These are phyloP conservation scores for Diarsia rubi DNA, from an alignment of 2,888 invertebrate genomes.

Conservation along the genomic window DNA sequence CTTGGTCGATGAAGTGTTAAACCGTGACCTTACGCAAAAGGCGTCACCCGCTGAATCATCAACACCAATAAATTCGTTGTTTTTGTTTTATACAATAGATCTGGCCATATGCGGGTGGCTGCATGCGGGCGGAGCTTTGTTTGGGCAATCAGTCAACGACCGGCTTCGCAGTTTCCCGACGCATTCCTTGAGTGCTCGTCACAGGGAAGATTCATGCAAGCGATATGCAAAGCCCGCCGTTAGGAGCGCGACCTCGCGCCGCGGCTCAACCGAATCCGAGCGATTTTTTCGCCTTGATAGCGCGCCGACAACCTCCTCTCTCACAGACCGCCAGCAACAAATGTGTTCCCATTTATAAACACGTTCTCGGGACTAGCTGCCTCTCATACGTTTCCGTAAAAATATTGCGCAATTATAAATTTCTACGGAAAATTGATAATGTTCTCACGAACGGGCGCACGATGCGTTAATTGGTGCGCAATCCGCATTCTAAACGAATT, in stretches of 20 bases:
- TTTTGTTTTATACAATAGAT: slow-evolving; percentile 76
- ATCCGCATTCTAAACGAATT: slow-evolving; percentile 74
- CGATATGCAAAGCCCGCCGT: slow-evolving; percentile 81
- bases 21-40: slow-evolving; percentile 85
- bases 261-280: slow-evolving; percentile 66
- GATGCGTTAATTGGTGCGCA: slow-evolving; percentile 76
- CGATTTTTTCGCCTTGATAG: slow-evolving; percentile 71
- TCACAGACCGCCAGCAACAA: slow-evolving; percentile 34
- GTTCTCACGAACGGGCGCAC: slow-evolving; percentile 70
- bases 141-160: slow-evolving; percentile 84
- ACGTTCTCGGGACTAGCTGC: slow-evolving; percentile 63
- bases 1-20: slow-evolving; percentile 77
- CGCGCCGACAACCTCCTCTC: slow-evolving; percentile 47
- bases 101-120: slow-evolving; percentile 74
- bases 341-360: slow-evolving; percentile 63
- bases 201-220: slow-evolving; percentile 83
- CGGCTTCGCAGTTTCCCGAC: slow-evolving; percentile 77
- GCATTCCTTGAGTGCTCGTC: slow-evolving; percentile 81
- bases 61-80: slow-evolving; percentile 78
- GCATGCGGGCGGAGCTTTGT: slow-evolving; percentile 74
- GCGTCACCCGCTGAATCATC: slow-evolving; percentile 81
- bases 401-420: slow-evolving; percentile 74
- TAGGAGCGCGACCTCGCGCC: slow-evolving; percentile 72
- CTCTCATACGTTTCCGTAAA: slow-evolving; percentile 70
- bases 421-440: slow-evolving; percentile 78